Evolutionary conservation across 1,140 invertebrate species (phyloP), one percentile per base, ranked within the genome.

Genomic region (Varroa destructor): DNA sequence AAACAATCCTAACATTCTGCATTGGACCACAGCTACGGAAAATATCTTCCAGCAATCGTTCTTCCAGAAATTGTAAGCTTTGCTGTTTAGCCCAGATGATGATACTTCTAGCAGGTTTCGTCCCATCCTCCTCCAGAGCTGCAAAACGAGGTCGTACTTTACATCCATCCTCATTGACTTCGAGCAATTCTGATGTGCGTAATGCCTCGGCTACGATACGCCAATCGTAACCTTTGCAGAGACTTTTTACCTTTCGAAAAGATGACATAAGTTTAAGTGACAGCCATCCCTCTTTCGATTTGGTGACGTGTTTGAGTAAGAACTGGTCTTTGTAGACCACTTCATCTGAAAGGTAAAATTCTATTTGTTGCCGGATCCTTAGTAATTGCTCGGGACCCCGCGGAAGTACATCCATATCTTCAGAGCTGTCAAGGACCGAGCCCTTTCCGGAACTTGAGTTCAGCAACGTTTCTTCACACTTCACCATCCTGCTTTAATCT

Each of bases 321-420:
- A 97, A 97, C 1, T 92, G 91, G 78, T 97, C 92, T 79, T 94
- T 95, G 0, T 90, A 86, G 73, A 97, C 91, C 78, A 93, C 93
- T 25, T 88, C 89, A 79, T 96, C 91, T 72, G 90, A 92, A 79
- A 97, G 95, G 79, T 95, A 95, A 78, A 89, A 93, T 80, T 93
- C 90, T 6, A 93, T 90, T 78, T 91, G 89, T 55, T 86, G 83
- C 55, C 89, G 77, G 73, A 72, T 75, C 36, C 55, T 71, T 14
- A 67, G 61, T 46, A 67, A 37, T 40, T 67, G 61, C 37, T 67
- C 61, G 12, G 61, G 37, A 46, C 2, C 46, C 12, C 14, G 61
- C 40, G 61, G 61, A n/a, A 67, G 61, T 40, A 67, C 10, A 14
- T 67, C 61, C 14, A 37, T 3, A 46, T 67, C 61, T 67, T 67